Percentiles rank a stretch among this genome's conserved stretches.
phyloP scores from a whole-genome alignment of 1,140 invertebrate genomes.

The Triops cancriformis region DNA sequence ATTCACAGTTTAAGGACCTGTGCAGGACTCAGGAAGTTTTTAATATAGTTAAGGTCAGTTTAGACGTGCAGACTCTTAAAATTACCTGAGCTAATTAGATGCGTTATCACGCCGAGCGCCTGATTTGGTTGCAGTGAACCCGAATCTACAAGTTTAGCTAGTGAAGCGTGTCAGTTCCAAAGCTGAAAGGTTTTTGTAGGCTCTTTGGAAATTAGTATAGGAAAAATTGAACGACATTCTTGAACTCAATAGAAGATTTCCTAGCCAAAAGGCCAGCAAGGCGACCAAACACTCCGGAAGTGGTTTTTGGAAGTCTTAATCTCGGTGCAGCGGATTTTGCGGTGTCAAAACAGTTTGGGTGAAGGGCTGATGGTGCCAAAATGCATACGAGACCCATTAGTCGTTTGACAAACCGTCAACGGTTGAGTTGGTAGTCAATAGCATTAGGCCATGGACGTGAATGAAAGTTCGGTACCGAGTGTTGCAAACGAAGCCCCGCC shows the following conservation, averaged over 20 bases:
- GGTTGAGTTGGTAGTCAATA: neutral
- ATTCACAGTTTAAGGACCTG: neutral
- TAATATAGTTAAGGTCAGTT: neutral
- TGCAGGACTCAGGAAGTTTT: neutral
- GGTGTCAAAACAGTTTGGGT: neutral
- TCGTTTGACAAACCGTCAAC: neutral
- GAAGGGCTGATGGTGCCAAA: neutral
- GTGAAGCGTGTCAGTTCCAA: neutral
- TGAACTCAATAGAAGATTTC: neutral
- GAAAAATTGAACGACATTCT: neutral
- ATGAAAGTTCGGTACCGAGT: neutral
- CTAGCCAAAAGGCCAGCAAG: neutral
- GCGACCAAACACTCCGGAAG: neutral
- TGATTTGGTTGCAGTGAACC: neutral
- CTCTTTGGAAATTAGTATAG: no score
- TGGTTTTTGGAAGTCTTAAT: neutral
- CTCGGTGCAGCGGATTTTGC: constrained; percentile 1
- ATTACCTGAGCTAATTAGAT: neutral
- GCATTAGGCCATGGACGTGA: neutral
- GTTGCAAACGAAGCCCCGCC: neutral
- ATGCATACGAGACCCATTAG: neutral
- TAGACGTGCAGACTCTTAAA: neutral
- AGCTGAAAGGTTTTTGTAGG: neutral
- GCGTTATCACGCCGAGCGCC: neutral
- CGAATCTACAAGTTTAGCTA: no score